phyloP scores from a whole-genome alignment of 2,888 invertebrate genomes.

The Brachyopa scutellaris region DNA sequence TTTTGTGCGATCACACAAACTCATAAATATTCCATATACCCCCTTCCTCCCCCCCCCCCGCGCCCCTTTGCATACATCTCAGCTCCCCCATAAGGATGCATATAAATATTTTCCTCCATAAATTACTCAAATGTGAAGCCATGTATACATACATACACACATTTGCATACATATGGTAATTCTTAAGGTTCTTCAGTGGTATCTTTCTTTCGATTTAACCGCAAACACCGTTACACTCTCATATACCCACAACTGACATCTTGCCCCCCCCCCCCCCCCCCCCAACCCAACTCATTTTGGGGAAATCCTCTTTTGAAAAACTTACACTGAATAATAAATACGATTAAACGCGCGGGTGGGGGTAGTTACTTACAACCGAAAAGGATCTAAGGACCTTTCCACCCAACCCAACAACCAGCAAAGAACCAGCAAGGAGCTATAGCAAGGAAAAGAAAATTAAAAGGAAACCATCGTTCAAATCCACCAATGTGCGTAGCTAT shows the following conservation, averaged over 20 bases:
- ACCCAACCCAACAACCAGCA: neutral
- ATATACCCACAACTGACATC: conserved; percentile 44
- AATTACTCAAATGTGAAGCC: conserved; percentile 8
- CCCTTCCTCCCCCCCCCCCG: too few species aligned
- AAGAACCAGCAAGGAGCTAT: neutral
- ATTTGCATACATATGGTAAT: too few species aligned
- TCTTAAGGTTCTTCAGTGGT: conserved; percentile 10
- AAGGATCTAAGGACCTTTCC: neutral
- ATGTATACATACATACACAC: neutral
- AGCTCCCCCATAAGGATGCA: too few species aligned
- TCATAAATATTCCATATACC: conserved; percentile 15
- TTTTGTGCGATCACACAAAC: conserved; percentile 9
- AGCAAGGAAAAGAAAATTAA: neutral
- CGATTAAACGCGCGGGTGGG: neutral
- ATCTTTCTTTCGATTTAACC: conserved; percentile 22
- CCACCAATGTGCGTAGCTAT: conserved; percentile 39
- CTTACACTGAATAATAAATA: conserved; percentile 13
- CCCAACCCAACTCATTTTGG: conserved; percentile 10
- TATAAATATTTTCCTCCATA: conserved; percentile 13
- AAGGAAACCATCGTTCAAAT: conserved; percentile 32
- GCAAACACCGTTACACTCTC: conserved; percentile 2
- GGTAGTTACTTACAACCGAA: too few species aligned
- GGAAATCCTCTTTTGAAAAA: conserved; percentile 30
- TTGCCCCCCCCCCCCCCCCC: conserved; percentile 20
- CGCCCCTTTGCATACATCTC: too few species aligned